These are phyloP conservation scores for Steromphala cineraria DNA, from an alignment of 2,888 invertebrate genomes.

Conservation along the genomic window DNA sequence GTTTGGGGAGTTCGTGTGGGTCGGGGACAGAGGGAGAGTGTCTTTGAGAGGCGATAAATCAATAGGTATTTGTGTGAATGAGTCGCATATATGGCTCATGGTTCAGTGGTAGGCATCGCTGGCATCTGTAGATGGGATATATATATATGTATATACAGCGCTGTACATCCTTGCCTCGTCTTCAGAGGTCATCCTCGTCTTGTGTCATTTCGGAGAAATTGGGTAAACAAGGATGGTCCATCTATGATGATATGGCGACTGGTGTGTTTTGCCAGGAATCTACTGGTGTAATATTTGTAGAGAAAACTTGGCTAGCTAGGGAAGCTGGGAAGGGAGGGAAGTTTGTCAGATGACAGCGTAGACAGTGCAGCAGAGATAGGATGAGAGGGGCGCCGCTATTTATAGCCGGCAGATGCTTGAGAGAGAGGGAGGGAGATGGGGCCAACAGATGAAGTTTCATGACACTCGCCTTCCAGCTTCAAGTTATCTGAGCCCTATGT, in stretches of 20 bases:
- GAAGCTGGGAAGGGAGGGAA: neutral
- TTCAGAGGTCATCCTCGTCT: slow-evolving; percentile 19
- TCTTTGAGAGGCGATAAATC: neutral
- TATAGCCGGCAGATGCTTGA: slow-evolving; percentile 5
- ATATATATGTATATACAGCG: neutral
- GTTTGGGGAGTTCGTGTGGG: neutral
- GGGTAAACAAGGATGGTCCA: neutral
- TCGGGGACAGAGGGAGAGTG: neutral
- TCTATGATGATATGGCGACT: neutral
- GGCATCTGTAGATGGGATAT: slow-evolving; percentile 18
- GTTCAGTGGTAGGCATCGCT: slow-evolving; percentile 16
- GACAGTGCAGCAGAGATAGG: slow-evolving; percentile 20
- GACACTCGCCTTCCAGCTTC: slow-evolving; percentile 15
- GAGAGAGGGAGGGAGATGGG: neutral
- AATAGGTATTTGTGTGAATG: slow-evolving; percentile 18
- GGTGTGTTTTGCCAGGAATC: neutral
- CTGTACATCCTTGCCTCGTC: neutral
- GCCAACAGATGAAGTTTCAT: neutral
- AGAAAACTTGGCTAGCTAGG: neutral
- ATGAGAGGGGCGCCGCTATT: slow-evolving; percentile 2
- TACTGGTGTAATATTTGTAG: neutral
- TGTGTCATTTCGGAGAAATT: slow-evolving; percentile 14
- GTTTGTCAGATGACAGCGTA: neutral
- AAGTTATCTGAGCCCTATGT: slow-evolving; percentile 29
- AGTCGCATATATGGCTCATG: slow-evolving; percentile 6